phyloP scores from a whole-genome alignment of 2,797 vertebrate species.

The Heliangelus exortis region DNA sequence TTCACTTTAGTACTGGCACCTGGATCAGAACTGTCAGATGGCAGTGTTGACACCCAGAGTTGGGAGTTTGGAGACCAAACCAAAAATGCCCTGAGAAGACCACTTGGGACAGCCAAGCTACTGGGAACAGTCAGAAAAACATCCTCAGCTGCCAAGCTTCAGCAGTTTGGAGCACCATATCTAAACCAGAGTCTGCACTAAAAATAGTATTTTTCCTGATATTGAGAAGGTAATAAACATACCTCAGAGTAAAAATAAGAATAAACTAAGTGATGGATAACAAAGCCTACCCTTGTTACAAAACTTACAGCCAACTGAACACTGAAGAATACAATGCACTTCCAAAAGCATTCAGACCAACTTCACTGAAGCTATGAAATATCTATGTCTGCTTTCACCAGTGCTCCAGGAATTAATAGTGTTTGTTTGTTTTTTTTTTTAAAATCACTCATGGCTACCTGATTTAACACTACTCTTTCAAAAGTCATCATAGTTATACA shows the following conservation, averaged over 20 bases:
- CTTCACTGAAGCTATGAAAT: neutral
- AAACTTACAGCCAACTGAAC: neutral
- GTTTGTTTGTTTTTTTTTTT: neutral
- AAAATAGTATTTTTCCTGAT: too few species aligned
- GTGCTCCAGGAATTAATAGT: neutral
- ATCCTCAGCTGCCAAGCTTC: neutral
- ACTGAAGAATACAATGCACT: neutral
- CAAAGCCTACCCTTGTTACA: neutral
- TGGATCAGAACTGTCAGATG: neutral
- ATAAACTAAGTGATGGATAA: neutral
- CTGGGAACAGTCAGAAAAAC: neutral
- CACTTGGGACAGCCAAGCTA: neutral
- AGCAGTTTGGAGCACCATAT: neutral
- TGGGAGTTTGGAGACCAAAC: neutral
- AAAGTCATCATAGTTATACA: constrained; percentile 50
- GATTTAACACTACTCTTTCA: constrained; percentile 49
- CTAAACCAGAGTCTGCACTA: neutral
- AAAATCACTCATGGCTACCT: neutral
- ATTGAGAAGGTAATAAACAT: neutral
- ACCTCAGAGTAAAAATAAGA: neutral
- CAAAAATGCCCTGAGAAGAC: neutral
- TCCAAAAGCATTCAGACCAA: neutral
- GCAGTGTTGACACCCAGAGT: neutral
- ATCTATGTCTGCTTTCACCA: neutral
- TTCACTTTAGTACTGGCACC: neutral